Percentiles rank a stretch among this genome's conserved stretches.
Evolutionary conservation across 1,140 invertebrate species (phyloP).

Genomic region (Amphibalanus amphitrite): DNA sequence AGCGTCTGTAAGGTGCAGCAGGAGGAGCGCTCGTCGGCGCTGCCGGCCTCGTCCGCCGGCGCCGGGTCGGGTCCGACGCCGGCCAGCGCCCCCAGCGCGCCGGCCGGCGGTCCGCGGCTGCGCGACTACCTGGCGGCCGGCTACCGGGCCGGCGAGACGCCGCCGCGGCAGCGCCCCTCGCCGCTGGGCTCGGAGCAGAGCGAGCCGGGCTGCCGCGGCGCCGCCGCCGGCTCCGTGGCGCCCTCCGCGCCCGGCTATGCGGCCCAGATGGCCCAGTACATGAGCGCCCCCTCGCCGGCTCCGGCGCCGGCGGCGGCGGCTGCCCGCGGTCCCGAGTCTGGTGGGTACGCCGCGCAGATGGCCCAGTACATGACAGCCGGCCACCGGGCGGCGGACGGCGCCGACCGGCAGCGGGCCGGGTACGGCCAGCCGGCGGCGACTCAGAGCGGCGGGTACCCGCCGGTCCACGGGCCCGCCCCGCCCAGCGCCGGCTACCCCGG

Average conservation of each 20-base stretch:
- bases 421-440: no score
- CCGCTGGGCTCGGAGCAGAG: slow-evolving; percentile 38
- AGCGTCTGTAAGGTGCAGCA: background rate
- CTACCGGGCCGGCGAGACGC: slow-evolving; percentile 2
- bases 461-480: no score
- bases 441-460: no score
- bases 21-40: background rate
- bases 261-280: slow-evolving; percentile 4
- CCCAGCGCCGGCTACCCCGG: no score
- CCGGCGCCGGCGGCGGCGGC: slow-evolving; percentile 16
- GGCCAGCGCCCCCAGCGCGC: background rate
- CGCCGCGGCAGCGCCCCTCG: slow-evolving; percentile 31
- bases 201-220: slow-evolving; percentile 12
- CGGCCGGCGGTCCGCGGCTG: background rate
- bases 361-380: no score
- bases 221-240: slow-evolving; percentile 4
- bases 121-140: background rate
- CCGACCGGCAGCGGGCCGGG: no score
- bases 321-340: slow-evolving; percentile 11
- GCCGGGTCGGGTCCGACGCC: background rate
- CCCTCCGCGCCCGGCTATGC: slow-evolving; percentile 10
- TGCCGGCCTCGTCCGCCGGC: background rate
- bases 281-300: slow-evolving; percentile 8
- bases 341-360: background rate
- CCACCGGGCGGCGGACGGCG: no score